Conservation (phyloP, 2,797 vertebrate species). For the Naso thynnoides region DNA sequence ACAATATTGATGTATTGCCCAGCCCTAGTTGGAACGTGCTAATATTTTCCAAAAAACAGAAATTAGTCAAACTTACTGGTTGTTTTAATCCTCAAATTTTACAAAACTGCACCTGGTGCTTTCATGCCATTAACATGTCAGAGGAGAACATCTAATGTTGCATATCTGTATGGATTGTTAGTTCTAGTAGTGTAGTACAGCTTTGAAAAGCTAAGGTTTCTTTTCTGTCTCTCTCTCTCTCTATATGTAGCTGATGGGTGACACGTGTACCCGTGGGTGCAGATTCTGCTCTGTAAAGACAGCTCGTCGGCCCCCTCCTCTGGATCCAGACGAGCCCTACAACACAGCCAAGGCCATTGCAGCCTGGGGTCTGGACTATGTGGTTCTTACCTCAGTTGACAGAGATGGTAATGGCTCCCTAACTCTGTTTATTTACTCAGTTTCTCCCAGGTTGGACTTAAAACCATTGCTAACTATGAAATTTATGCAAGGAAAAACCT, state of each 20-base stretch:
- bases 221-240: neutral
- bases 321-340: constrained; percentile 91
- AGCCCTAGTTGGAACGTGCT: neutral
- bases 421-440: neutral
- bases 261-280: constrained; percentile 97
- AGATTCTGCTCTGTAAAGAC: constrained; percentile 98
- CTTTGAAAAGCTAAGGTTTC: too few species aligned
- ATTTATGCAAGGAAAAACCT: too few species aligned
- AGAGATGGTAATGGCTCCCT: constrained; percentile 88
- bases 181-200: neutral
- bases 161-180: neutral
- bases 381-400: constrained; percentile 96
- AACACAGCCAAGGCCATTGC: constrained; percentile 94
- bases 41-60: neutral
- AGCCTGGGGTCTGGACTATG: constrained; percentile 95
- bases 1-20: too few species aligned
- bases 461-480: neutral
- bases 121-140: neutral
- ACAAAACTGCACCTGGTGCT: neutral
- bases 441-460: neutral
- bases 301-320: constrained; percentile 88
- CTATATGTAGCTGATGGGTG: constrained; percentile 92
- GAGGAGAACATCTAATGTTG: neutral
- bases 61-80: neutral
- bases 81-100: neutral